Evolutionary conservation across 2,113 vertebrate genomes (phyloP).

Genomic region (Periophthalmus modestus): DNA sequence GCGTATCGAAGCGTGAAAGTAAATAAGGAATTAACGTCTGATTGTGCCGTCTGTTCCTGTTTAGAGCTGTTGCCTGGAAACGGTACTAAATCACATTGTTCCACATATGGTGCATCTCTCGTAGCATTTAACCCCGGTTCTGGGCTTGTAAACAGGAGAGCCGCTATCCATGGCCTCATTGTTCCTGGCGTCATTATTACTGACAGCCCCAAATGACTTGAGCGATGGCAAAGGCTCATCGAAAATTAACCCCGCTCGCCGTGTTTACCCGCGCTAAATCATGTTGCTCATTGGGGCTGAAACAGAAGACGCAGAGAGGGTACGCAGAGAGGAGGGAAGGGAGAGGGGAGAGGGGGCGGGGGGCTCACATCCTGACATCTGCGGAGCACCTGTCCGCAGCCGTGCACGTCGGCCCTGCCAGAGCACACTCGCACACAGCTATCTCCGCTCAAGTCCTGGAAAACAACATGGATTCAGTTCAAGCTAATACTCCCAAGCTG

Average conservation of each 20-base stretch:
- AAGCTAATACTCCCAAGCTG: conserved; percentile 1
- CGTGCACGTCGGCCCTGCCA: conserved; percentile 32
- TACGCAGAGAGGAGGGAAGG: not conserved
- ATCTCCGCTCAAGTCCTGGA: conserved; percentile 29
- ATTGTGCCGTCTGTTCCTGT: conserved; percentile 66
- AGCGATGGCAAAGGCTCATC: conserved; percentile 66
- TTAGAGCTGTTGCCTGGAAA: conserved; percentile 65
- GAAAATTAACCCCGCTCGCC: conserved; percentile 54
- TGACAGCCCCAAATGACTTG: conserved; percentile 64
- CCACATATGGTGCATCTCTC: conserved; percentile 57
- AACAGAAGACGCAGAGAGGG: conserved; percentile 38
- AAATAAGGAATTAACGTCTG: conserved; percentile 53
- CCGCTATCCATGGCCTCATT: conserved; percentile 59
- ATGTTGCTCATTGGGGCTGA: conserved; percentile 57
- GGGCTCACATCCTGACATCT: conserved; percentile 72
- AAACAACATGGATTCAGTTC: conserved; percentile 17
- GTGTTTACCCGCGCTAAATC: conserved; percentile 68
- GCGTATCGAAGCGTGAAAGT: conserved; percentile 24
- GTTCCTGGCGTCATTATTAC: conserved; percentile 67
- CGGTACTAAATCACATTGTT: conserved; percentile 63
- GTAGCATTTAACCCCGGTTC: conserved; percentile 22
- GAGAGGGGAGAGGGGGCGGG: not conserved
- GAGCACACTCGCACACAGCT: conserved; percentile 29
- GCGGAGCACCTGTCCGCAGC: conserved; percentile 65
- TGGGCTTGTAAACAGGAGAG: conserved; percentile 56